These are phyloP conservation scores for Alcedo quadribrachys DNA, from an alignment of 2,797 vertebrate genomes.

Conservation along the genomic window DNA sequence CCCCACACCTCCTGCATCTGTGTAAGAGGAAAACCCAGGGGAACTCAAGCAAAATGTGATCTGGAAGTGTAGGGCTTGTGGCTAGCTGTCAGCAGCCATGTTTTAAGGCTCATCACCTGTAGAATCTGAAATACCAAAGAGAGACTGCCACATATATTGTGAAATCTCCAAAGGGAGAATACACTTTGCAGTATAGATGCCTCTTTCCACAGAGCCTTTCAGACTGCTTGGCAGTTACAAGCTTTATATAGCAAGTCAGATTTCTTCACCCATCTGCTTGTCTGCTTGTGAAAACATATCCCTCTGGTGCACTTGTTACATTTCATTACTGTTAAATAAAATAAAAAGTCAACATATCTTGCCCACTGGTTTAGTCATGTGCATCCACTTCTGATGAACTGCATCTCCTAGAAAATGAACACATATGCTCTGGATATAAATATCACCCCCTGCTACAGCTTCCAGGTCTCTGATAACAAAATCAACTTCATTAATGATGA, in stretches of 20 bases:
- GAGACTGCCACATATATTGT: rapidly evolving
- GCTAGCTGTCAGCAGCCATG: neutral
- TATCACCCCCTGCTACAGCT: neutral
- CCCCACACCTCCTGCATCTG: neutral
- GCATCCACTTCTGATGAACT: neutral
- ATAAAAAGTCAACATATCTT: constrained; percentile 26
- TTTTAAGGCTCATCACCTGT: neutral
- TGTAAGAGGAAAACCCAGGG: neutral
- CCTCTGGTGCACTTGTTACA: constrained; percentile 54
- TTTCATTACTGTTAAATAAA: constrained; percentile 38
- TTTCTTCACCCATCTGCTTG: constrained; percentile 66
- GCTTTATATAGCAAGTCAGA: constrained; percentile 53
- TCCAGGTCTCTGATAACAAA: neutral
- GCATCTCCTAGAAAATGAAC: neutral
- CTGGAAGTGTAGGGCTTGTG: neutral
- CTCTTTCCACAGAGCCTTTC: neutral
- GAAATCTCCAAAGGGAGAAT: neutral
- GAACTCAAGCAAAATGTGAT: neutral
- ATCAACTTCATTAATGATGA: neutral
- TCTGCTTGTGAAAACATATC: constrained; percentile 53
- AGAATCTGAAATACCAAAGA: neutral
- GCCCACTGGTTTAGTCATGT: constrained; percentile 24
- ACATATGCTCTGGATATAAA: neutral
- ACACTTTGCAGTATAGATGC: rapidly evolving
- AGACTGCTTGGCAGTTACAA: neutral